phyloP scores from a whole-genome alignment of 2,888 invertebrate species.

The Melinopterus prodromus region DNA sequence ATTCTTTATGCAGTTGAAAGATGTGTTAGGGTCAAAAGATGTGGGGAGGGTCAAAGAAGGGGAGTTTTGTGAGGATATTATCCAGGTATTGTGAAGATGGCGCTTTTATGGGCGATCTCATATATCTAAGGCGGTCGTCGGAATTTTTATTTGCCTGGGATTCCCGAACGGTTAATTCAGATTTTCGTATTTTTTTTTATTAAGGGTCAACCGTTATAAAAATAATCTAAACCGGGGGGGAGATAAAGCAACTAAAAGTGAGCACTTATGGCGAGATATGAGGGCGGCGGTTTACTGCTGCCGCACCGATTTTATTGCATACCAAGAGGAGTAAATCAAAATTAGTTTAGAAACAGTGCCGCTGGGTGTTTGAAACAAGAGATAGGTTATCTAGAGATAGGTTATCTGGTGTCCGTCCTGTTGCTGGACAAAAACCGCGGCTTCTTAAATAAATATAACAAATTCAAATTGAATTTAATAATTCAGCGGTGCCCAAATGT shows the following conservation, averaged over 20 bases:
- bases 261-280: neutral
- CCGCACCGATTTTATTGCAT: neutral
- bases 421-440: neutral
- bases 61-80: neutral
- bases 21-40: neutral
- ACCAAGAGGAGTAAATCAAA: neutral
- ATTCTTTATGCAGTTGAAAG: neutral
- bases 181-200: conserved; percentile 4
- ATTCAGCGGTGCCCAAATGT: conserved; percentile 46
- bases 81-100: conserved; percentile 4
- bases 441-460: conserved; percentile 28
- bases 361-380: neutral
- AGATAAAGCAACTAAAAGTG: neutral
- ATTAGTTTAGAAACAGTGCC: neutral
- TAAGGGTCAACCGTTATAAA: conserved; percentile 4
- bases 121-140: conserved; percentile 4
- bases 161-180: neutral
- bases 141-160: neutral
- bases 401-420: neutral
- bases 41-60: neutral
- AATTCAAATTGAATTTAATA: conserved; percentile 55
- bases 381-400: neutral
- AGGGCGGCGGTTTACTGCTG: neutral
- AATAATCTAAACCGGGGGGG: neutral
- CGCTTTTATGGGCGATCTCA: neutral